These are phyloP conservation scores for Agrotis exclamationis DNA, from an alignment of 2,888 invertebrate species.

Conservation along the genomic window DNA sequence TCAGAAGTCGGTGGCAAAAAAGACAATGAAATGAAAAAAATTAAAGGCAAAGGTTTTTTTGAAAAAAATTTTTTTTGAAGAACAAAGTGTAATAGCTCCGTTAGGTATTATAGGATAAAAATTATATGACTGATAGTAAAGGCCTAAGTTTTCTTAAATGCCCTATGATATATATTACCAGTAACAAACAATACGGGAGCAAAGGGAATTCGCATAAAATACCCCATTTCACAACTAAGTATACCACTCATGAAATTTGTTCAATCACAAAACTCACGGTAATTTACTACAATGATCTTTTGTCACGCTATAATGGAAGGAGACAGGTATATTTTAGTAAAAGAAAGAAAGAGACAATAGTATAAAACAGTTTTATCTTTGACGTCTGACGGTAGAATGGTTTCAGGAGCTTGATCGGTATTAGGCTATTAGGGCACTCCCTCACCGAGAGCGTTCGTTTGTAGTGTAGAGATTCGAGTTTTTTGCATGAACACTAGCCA, in stretches of 20 bases:
- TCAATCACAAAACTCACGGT: slow-evolving; percentile 72
- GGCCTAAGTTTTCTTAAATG: too few species aligned
- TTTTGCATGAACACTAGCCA: too few species aligned
- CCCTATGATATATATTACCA: too few species aligned
- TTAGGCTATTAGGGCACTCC: slow-evolving; percentile 5
- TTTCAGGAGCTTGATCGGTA: slow-evolving; percentile 54
- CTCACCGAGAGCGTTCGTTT: too few species aligned
- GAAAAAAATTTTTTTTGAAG: too few species aligned
- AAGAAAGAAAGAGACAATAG: slow-evolving; percentile 64
- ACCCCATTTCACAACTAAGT: slow-evolving; percentile 67
- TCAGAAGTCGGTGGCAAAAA: too few species aligned
- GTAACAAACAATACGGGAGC: slow-evolving; percentile 29
- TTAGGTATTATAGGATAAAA: neutral
- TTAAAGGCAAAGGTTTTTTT: too few species aligned
- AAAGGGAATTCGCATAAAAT: slow-evolving; percentile 58
- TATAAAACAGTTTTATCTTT: slow-evolving; percentile 71
- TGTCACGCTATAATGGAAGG: slow-evolving; percentile 76
- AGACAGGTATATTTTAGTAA: slow-evolving; percentile 45
- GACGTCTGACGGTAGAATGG: slow-evolving; percentile 55
- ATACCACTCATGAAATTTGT: slow-evolving; percentile 75
- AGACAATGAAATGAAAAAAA: too few species aligned
- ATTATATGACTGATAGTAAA: too few species aligned
- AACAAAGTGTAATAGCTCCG: neutral
- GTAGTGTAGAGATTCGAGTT: too few species aligned
- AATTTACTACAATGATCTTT: slow-evolving; percentile 71